Evolutionary conservation across 2,888 invertebrate species (phyloP), one percentile per base, ranked within the genome.

Genomic region (Tuberolachnus salignus): DNA sequence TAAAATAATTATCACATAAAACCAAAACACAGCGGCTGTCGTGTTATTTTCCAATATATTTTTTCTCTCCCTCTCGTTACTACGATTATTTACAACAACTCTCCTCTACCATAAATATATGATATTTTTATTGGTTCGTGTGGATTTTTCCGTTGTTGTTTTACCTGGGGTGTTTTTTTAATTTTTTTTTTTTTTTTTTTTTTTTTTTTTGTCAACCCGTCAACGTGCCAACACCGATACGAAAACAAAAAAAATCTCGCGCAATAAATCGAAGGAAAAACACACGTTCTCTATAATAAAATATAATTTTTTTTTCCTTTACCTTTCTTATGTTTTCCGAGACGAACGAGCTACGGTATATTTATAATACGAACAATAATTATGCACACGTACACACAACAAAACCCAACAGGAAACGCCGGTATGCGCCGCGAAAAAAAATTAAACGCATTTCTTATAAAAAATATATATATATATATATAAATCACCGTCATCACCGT

Each of bases 21-120:
- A 63, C 23, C 6, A 66, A 64, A n/a, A n/a, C n/a, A 75, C 46
- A 75, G 75, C 75, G 55, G 26, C 66, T 75, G 66, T 75, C 66
- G 66, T 66, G 66, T 75, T 66, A 13, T 73, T 51, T 53, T 42
- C 51, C 14, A 23, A 11, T 19, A 11, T 34, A 34, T 34, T 34
- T 34, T 34, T 3, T 26, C 23, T 26, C 21, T 55, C 23, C 23
- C 59, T n/a, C n/a, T n/a, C n/a, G n/a, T n/a, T n/a, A n/a, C n/a
- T n/a, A n/a, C n/a, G n/a, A n/a, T n/a, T n/a, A n/a, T n/a, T n/a
- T n/a, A n/a, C n/a, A n/a, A n/a, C n/a, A n/a, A n/a, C n/a, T n/a
- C n/a, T n/a, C n/a, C n/a, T n/a, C n/a, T n/a, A n/a, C n/a, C n/a
- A n/a, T n/a, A n/a, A n/a, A n/a, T n/a, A n/a, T n/a, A n/a, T n/a